These are phyloP conservation scores for Maconellicoccus hirsutus DNA, from an alignment of 1,140 invertebrate species.

Conservation along the genomic window DNA sequence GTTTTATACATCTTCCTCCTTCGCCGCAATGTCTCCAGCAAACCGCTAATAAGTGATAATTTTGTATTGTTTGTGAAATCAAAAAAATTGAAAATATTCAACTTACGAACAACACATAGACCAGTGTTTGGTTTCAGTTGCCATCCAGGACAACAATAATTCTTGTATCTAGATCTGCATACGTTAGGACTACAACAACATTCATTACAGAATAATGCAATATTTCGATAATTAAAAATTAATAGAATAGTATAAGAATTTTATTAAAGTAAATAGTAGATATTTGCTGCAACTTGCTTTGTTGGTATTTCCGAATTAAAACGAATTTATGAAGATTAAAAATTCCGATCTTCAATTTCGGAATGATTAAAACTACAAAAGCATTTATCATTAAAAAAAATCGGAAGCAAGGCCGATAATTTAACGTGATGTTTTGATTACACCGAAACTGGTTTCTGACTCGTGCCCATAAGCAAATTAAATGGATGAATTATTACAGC, in stretches of 20 bases:
- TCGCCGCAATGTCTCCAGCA: slow-evolving; percentile 56
- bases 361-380: no score
- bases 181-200: slow-evolving; percentile 64
- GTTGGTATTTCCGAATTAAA: no score
- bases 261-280: no score
- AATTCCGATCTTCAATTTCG: no score
- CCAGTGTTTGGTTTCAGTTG: slow-evolving; percentile 52
- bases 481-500: not conserved
- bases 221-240: no score
- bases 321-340: no score
- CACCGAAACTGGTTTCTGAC: not conserved
- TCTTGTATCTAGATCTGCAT: slow-evolving; percentile 52
- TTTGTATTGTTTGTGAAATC: not conserved
- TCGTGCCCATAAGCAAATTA: not conserved
- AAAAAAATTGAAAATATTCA: not conserved
- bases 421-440: not conserved
- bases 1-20: slow-evolving; percentile 62
- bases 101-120: slow-evolving; percentile 73
- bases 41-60: slow-evolving; percentile 45
- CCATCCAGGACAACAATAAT: slow-evolving; percentile 75
- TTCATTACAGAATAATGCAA: no score
- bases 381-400: no score
- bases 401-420: not conserved
- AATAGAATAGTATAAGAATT: no score
- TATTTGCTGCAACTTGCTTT: no score